Base-by-base conservation (phyloP, 2,113 vertebrate species). In the Cisticola juncidis region DNA sequence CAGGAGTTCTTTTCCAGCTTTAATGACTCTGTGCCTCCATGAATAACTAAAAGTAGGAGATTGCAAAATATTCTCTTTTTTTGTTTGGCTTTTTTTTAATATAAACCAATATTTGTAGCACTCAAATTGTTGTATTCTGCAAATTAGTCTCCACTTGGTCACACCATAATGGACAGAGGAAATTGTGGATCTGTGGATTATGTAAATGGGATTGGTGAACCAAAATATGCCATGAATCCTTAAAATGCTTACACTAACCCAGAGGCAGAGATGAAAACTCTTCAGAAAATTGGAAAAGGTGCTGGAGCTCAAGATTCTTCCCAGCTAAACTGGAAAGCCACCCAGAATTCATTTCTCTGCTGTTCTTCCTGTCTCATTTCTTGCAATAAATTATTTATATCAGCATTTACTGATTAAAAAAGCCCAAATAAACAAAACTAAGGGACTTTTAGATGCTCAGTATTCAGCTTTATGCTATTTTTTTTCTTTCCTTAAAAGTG, bases 251-350 rank as follows among this genome's bases (percentile, higher is more conserved):
- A 36, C 33, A 22, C 3, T 19, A 22, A 33, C 18, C 71, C 71
- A 14, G 17, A 25, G 62, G 25, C 33, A 60, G 62, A 60, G 33
- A 18, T 6, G 8, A 26, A 60, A 68, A 51, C 22, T 36, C 36
- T 19, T 36, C 45, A 36, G 53, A 36, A 19, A 36, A 36, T 0
- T 69, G 26, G 18, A 26, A 60, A 51, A 69, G 12, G 11, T 3
- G 10, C 18, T 44, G 22, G 14, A 68, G 36, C 45, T 77, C 36
- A 23, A 28, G 26, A 19, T 51, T 51, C 9, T 26, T 51, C 5
- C 36, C 0, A 0, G 14, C 9, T 60, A 17, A 51, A 26, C 8
- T 51, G 36, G 17, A 44, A 77, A 60, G 4, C 3, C 33, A 6
- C 5, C 20, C 36, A 23, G 36, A 36, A 51, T 19, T 26, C 0